Evolutionary conservation across 2,113 vertebrate species (phyloP).

Genomic region (Zosterops hypoxanthus): DNA sequence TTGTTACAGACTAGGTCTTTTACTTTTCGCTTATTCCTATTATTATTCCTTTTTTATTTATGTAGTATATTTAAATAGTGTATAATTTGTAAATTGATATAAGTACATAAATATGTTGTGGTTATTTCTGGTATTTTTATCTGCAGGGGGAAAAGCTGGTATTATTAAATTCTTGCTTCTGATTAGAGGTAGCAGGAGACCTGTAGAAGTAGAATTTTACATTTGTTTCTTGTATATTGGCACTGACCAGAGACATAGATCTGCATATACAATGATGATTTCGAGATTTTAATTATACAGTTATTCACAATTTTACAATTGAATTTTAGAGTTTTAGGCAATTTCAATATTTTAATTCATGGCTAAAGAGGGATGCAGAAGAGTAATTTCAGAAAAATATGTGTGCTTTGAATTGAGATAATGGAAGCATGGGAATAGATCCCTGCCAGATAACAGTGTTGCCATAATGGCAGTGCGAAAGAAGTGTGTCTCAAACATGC

Average conservation of each 20-base stretch:
- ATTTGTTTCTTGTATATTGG: not conserved
- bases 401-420: not conserved
- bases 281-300: not conserved
- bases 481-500: not conserved
- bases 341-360: not conserved
- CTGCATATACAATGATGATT: not conserved
- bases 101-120: not conserved
- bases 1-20: not conserved
- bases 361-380: not conserved
- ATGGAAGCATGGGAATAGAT: not conserved
- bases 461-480: not conserved
- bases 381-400: not conserved
- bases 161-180: constrained; percentile 8
- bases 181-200: not conserved
- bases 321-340: not conserved
- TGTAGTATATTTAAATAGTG: not conserved
- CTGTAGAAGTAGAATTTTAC: not conserved
- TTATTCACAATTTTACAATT: not conserved
- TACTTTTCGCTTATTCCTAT: not conserved
- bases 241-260: not conserved
- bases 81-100: constrained; percentile 24
- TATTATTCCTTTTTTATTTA: constrained; percentile 33
- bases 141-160: not conserved
- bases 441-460: not conserved
- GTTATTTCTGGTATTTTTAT: constrained; percentile 17